These are phyloP conservation scores for Anisognathus igniventris DNA, from an alignment of 2,797 vertebrate species.

Conservation along the genomic window DNA sequence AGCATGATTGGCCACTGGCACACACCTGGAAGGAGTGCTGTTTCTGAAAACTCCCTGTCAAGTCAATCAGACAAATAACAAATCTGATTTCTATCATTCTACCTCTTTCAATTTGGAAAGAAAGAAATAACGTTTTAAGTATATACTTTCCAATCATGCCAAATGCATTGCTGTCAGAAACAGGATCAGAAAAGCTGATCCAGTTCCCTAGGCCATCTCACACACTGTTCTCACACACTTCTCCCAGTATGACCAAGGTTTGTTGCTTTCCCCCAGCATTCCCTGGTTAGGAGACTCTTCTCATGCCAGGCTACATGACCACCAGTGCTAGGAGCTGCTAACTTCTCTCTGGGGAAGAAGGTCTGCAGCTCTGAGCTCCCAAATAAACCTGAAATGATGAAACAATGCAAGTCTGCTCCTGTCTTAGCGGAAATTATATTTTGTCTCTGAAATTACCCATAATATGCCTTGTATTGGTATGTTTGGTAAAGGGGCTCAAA, in stretches of 20 bases:
- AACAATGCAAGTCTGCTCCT: not conserved
- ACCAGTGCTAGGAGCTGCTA: not conserved
- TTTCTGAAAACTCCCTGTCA: not conserved
- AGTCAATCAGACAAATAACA: not conserved
- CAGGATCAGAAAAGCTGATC: not conserved
- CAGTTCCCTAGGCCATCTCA: not conserved
- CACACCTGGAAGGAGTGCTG: not conserved
- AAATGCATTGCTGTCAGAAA: not conserved
- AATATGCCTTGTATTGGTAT: not conserved
- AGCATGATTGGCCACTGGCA: not conserved
- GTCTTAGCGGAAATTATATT: not conserved
- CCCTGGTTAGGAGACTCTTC: not conserved
- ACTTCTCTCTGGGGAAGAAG: not conserved
- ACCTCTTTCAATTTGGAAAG: not conserved
- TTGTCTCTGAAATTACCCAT: not conserved
- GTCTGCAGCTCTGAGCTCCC: not conserved
- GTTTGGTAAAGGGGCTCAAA: not conserved
- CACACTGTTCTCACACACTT: not conserved
- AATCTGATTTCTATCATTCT: not conserved
- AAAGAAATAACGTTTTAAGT: not conserved
- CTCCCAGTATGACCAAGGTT: not conserved
- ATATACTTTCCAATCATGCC: not conserved
- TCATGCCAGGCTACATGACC: fast-evolving
- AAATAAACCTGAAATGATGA: not conserved
- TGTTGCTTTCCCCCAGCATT: fast-evolving